Percentiles rank a stretch among this genome's conserved stretches.
Conservation (phyloP, 1,140 invertebrate genomes). For the Chironomus tepperi region DNA sequence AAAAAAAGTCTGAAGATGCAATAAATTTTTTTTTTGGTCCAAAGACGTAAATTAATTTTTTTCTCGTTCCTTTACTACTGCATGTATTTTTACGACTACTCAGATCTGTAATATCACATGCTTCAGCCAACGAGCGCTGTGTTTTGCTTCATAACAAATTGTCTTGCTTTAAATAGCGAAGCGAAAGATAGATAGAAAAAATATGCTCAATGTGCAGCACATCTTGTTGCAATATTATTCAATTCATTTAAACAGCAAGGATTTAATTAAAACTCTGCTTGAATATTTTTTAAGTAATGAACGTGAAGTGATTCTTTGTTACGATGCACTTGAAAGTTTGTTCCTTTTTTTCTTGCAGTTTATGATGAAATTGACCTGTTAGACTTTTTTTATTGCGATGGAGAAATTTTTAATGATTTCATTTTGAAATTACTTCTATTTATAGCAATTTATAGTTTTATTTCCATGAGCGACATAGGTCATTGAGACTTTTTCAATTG, state of each 20-base stretch:
- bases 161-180: neutral
- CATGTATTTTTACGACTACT: neutral
- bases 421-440: neutral
- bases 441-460: neutral
- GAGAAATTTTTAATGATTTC: neutral
- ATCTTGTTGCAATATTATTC: neutral
- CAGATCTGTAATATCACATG: neutral
- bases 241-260: constrained; percentile 20
- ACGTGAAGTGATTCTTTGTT: neutral
- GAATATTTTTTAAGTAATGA: neutral
- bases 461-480: no score
- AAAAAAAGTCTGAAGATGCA: neutral
- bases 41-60: constrained; percentile 5
- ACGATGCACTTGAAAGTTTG: neutral
- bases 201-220: neutral
- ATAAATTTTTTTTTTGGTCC: constrained; percentile 4
- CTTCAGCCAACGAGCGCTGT: neutral
- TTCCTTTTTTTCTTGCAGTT: neutral
- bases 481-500: no score
- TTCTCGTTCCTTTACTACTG: neutral
- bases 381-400: neutral
- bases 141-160: constrained; percentile 6
- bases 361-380: neutral
- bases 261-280: constrained; percentile 12
- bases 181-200: neutral